phyloP scores from a whole-genome alignment of 1,140 invertebrate genomes.

The Leguminivora glycinivorella region DNA sequence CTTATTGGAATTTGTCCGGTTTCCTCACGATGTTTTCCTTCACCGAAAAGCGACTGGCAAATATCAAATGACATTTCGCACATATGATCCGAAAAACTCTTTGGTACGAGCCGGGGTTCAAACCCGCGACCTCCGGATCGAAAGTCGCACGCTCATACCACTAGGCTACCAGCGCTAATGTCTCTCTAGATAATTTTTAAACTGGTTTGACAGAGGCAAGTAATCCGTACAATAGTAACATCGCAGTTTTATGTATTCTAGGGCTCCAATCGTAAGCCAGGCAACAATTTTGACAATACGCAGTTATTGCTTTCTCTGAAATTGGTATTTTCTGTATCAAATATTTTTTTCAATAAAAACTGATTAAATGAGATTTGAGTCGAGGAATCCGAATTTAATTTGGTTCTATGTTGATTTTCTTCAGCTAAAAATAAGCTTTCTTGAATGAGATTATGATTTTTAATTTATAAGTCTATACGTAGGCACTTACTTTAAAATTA shows the following conservation, averaged over 20 bases:
- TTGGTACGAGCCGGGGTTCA: too few species aligned
- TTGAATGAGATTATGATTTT: neutral
- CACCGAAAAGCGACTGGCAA: too few species aligned
- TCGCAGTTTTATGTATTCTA: neutral
- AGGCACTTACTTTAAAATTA: too few species aligned
- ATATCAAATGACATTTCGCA: too few species aligned
- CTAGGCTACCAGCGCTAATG: too few species aligned
- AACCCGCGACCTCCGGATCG: too few species aligned
- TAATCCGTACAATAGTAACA: neutral
- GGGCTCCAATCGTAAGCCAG: neutral
- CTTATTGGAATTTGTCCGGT: too few species aligned
- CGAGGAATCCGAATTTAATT: neutral
- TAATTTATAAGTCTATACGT: neutral
- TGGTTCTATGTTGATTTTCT: neutral
- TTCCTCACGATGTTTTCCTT: too few species aligned
- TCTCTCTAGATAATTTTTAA: neutral
- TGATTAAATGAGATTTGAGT: too few species aligned
- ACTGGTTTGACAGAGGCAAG: neutral
- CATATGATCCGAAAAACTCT: too few species aligned
- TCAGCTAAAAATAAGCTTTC: neutral
- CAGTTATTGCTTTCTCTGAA: neutral
- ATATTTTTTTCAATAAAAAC: neutral
- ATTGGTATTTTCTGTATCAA: neutral
- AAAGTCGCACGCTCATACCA: too few species aligned
- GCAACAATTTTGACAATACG: constrained; percentile 10